phyloP scores from a whole-genome alignment of 1,140 invertebrate genomes.

The Temnothorax longispinosus region DNA sequence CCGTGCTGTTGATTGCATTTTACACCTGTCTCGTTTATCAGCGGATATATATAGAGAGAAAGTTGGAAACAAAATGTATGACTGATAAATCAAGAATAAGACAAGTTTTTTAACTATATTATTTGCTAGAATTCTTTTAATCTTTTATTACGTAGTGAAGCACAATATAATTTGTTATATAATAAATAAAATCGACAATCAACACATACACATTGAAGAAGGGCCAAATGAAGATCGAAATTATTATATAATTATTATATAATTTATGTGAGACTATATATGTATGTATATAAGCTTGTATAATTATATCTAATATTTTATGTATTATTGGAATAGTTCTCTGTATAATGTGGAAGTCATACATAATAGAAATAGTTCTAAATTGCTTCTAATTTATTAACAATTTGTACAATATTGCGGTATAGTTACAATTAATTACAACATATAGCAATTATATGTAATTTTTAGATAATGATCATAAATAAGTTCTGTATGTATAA shows the following conservation, averaged over 20 bases:
- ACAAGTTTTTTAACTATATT: not conserved
- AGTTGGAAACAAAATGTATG: not conserved
- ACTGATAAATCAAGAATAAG: not conserved
- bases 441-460: not conserved
- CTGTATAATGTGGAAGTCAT: not conserved
- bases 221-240: not conserved
- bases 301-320: constrained; percentile 2
- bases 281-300: not conserved
- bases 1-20: not conserved
- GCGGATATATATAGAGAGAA: not conserved
- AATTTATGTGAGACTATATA: not conserved
- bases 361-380: not conserved
- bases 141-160: not conserved
- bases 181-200: not conserved
- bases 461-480: not conserved
- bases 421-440: not conserved
- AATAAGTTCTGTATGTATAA: not conserved
- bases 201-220: not conserved
- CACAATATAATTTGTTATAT: not conserved
- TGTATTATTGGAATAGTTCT: not conserved
- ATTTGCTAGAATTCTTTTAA: not conserved
- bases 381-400: not conserved
- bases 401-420: not conserved
- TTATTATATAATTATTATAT: not conserved
- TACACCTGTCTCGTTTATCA: not conserved